Conservation (phyloP, 2,113 vertebrate genomes). For the Nothocercus nigrocapillus region DNA sequence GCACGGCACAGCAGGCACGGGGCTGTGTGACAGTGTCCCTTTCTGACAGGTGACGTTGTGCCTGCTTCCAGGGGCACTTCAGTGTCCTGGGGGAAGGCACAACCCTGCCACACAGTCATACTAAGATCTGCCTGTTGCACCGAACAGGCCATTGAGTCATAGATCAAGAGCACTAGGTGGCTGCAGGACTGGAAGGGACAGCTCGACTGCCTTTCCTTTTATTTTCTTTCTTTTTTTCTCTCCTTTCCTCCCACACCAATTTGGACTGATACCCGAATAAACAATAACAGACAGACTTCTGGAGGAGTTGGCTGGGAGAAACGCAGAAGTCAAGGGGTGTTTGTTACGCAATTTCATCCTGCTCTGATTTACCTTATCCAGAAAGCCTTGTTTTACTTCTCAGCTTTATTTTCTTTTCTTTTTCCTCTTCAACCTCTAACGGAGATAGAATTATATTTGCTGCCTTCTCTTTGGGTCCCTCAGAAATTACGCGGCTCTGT, state of each 20-base stretch:
- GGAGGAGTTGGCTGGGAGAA: conserved; percentile 55
- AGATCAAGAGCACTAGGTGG: background rate
- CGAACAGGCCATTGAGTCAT: conserved; percentile 22
- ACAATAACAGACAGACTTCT: conserved; percentile 64
- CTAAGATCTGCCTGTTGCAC: conserved; percentile 28
- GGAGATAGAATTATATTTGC: background rate
- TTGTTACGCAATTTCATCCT: conserved; percentile 36
- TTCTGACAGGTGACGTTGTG: background rate
- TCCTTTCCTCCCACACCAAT: conserved; percentile 57
- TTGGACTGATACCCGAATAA: conserved; percentile 70
- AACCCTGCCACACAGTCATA: background rate
- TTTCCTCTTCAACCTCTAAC: background rate
- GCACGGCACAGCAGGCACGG: background rate
- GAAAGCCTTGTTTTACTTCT: conserved; percentile 29
- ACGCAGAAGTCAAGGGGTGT: conserved; percentile 61
- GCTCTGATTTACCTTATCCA: conserved; percentile 23
- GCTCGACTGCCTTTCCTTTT: conserved; percentile 56
- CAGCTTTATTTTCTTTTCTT: background rate
- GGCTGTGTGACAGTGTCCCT: background rate
- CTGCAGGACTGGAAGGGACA: conserved; percentile 42
- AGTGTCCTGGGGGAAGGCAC: background rate
- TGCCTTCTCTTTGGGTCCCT: background rate
- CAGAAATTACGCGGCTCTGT: background rate
- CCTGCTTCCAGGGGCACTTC: background rate
- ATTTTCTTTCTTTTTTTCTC: conserved; percentile 22